phyloP scores from a whole-genome alignment of 2,888 invertebrate species.

The Idaea dimidiata region DNA sequence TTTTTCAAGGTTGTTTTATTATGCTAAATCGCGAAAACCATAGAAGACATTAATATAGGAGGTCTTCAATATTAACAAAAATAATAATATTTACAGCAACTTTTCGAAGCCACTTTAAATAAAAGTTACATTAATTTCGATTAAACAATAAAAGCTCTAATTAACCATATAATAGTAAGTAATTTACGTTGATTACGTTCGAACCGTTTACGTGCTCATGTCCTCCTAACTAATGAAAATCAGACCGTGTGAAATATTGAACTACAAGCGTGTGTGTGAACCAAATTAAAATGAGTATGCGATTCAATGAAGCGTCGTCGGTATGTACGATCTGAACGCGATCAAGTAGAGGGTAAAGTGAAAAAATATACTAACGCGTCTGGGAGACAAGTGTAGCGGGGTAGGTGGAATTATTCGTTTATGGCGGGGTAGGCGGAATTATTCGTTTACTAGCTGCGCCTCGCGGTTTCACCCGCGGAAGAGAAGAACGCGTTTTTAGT shows the following conservation, averaged over 20 bases:
- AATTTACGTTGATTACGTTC: background rate
- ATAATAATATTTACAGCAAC: no score
- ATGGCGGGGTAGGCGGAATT: no score
- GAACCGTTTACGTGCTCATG: background rate
- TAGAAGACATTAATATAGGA: no score
- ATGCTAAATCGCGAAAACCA: no score
- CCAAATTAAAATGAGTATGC: background rate
- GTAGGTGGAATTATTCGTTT: no score
- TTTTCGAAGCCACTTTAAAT: no score
- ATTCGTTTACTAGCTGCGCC: no score
- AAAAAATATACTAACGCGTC: background rate
- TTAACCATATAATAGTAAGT: background rate
- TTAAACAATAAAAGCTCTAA: background rate
- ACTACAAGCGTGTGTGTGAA: background rate
- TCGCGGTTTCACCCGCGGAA: no score
- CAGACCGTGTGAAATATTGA: background rate
- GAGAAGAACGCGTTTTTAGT: no score
- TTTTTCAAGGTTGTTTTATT: no score
- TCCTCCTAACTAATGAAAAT: background rate
- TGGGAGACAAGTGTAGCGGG: no score
- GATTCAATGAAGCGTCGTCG: background rate
- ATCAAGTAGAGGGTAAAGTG: background rate
- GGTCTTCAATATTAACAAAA: no score
- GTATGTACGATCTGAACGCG: background rate
- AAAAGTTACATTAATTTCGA: background rate